Evolutionary conservation across 2,113 vertebrate genomes (phyloP), one percentile per base, ranked within the genome.

Genomic region (Dipodomys stephensi): DNA sequence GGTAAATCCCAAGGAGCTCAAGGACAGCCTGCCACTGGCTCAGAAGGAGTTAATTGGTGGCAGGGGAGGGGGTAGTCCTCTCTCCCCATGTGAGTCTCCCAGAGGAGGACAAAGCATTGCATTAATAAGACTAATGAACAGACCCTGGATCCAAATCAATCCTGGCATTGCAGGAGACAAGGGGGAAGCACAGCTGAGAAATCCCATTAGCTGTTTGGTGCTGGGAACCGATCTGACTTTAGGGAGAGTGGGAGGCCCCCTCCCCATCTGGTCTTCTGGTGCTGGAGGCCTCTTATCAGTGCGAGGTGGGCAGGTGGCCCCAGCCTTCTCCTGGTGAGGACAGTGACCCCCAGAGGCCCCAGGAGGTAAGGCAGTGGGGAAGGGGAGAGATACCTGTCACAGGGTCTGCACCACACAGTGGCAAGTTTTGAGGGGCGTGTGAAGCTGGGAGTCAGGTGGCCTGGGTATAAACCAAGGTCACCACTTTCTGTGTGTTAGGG

Each of bases 71-170:
- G 74, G 19, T n/a, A 71, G 72, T 62, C 81, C 68, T 67, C 39
- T 83, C 78, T 95, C 90, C 85, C 93, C 77, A 90, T 28, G 9
- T 16, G 64, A 23, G n/a, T 93, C 86, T 86, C 91, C 88, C 64
- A 6, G 0, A 69, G 93, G 69, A 92, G 93, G 93, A 87, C 78
- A 73, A 94, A 71, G 76, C 90, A 39, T 89, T 76, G 23, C 86
- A 89, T 87, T 97, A 95, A 94, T 91, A 93, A 95, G 95, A 91
- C 91, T 62, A 96, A 94, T 91, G 92, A 95, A 93, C 91, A 84
- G 53, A 87, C 81, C 94, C 93, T 89, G 92, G 84, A 90, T 97
- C 96, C 93, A 91, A 71, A 95, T 94, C 96, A 93, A 84, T 92
- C 91, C 92, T 91, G 86, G 92, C 96, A 12, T 84, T 85, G 87